Percentiles rank a stretch among this genome's conserved stretches.
phyloP scores from a whole-genome alignment of 1,140 invertebrate species.

The Drosophila saltans region DNA sequence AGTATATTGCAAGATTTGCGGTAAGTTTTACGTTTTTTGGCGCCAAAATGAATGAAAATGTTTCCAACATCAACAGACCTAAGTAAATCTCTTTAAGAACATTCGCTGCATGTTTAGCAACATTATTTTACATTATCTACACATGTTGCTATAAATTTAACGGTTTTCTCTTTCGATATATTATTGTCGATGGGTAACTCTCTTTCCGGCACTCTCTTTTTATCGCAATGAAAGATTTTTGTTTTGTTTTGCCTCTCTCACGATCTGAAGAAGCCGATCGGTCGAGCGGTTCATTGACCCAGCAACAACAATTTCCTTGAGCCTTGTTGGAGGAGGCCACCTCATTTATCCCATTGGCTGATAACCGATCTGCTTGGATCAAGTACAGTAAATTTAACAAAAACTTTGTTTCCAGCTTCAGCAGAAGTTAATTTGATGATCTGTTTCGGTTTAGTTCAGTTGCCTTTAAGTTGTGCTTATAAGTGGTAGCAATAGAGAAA shows the following conservation, averaged over 20 bases:
- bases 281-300: constrained; percentile 72
- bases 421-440: background rate
- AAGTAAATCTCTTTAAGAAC: background rate
- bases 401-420: background rate
- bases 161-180: background rate
- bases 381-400: constrained; percentile 17
- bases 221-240: constrained; percentile 6
- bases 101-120: background rate
- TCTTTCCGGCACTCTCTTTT: background rate
- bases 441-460: constrained; percentile 43
- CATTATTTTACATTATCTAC: background rate
- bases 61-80: constrained; percentile 6
- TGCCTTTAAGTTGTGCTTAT: constrained; percentile 52
- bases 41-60: constrained; percentile 50
- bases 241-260: constrained; percentile 45
- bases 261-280: constrained; percentile 1
- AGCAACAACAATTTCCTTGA: constrained; percentile 48
- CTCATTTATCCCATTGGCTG: constrained; percentile 47
- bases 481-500: constrained; percentile 60
- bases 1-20: constrained; percentile 36
- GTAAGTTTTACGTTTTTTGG: constrained; percentile 59
- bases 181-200: background rate
- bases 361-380: background rate
- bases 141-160: background rate
- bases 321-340: constrained; percentile 30